Evolutionary conservation across 2,888 invertebrate species (phyloP).

Genomic region (Tuberolachnus salignus): DNA sequence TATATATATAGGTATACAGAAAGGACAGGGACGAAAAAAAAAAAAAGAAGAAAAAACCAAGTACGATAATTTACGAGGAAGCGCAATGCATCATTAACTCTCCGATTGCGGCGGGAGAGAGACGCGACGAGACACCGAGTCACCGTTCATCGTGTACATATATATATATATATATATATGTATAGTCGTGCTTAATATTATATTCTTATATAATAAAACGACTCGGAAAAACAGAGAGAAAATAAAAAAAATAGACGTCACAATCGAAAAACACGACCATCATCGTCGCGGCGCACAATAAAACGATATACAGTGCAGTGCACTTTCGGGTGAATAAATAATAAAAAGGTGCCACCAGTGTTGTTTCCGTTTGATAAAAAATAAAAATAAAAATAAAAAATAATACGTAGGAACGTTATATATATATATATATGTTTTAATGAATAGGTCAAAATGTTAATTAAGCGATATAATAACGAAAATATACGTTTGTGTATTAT

Average conservation of each 20-base stretch:
- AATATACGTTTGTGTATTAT: too few species aligned
- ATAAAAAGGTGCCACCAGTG: slow-evolving; percentile 27
- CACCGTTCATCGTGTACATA: too few species aligned
- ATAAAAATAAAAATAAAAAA: too few species aligned
- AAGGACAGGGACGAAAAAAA: neutral
- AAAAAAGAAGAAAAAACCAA: slow-evolving; percentile 4
- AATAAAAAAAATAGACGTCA: too few species aligned
- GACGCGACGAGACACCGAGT: slow-evolving; percentile 1
- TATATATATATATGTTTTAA: neutral
- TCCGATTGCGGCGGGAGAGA: slow-evolving; percentile 23
- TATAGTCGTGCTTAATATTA: too few species aligned
- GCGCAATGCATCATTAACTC: slow-evolving; percentile 54
- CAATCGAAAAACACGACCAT: slow-evolving; percentile 5
- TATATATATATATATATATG: too few species aligned
- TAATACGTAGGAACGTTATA: too few species aligned
- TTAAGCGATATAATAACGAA: neutral
- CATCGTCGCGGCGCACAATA: neutral
- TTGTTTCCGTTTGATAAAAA: slow-evolving; percentile 2
- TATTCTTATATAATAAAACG: slow-evolving; percentile 18
- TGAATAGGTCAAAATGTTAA: slow-evolving; percentile 41
- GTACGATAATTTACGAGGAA: slow-evolving; percentile 55
- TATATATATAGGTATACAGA: too few species aligned
- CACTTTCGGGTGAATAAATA: neutral
- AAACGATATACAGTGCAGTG: too few species aligned
- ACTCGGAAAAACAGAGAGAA: slow-evolving; percentile 22